Conservation (phyloP, 2,888 invertebrate species). For the Mesopsocus fuscifrons region DNA sequence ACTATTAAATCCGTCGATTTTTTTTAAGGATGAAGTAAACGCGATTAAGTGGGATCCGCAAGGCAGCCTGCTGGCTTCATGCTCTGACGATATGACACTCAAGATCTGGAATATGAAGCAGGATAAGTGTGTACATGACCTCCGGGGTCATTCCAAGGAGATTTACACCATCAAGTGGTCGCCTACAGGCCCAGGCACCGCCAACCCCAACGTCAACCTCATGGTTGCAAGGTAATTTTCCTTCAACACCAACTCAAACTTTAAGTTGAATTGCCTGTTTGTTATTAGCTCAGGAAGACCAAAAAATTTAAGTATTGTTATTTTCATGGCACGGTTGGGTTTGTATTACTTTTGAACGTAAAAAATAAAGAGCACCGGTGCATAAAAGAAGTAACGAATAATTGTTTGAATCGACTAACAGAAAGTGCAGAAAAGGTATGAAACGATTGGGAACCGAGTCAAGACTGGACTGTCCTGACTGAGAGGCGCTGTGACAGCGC, state of each 20-base stretch:
- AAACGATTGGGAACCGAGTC: too few relatives aligned
- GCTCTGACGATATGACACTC: constrained; percentile 98
- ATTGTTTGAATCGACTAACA: too few relatives aligned
- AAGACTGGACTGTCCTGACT: too few relatives aligned
- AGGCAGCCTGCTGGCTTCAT: constrained; percentile 88
- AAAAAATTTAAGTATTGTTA: neutral
- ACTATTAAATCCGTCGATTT: too few relatives aligned
- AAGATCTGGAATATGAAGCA: constrained; percentile 99
- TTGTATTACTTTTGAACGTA: too few relatives aligned
- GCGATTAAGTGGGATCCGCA: constrained; percentile 99
- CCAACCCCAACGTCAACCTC: constrained; percentile 91
- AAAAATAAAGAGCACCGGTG: too few relatives aligned
- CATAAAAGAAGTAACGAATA: too few relatives aligned
- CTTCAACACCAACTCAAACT: too few relatives aligned
- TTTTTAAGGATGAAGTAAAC: constrained; percentile 85
- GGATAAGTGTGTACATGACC: constrained; percentile 81
- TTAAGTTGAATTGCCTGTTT: too few relatives aligned
- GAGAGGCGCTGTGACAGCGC: too few relatives aligned
- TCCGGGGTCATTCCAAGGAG: constrained; percentile 95
- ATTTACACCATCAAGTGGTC: constrained; percentile 99
- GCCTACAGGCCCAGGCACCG: constrained; percentile 91
- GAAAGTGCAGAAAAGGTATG: too few relatives aligned
- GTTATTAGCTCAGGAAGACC: too few relatives aligned
- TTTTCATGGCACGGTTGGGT: neutral
- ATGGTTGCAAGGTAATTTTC: constrained; percentile 69